These are phyloP conservation scores for Noctilio leporinus DNA, from an alignment of 2,113 vertebrate species.

Conservation along the genomic window DNA sequence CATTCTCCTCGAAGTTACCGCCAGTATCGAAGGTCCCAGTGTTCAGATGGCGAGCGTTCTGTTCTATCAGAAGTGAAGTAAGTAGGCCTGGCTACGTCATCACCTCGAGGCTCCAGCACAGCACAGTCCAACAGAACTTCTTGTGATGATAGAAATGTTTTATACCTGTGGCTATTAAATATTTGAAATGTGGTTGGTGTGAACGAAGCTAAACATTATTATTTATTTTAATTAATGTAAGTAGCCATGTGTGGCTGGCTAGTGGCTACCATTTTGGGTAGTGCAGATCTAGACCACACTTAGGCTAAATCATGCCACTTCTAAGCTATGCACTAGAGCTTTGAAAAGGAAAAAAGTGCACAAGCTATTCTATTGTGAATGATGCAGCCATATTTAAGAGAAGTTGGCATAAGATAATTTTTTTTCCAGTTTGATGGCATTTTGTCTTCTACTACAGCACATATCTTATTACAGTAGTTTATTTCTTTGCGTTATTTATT, in stretches of 20 bases:
- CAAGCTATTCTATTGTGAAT: not conserved
- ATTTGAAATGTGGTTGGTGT: not conserved
- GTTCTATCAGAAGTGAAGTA: constrained; percentile 92
- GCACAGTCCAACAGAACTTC: not conserved
- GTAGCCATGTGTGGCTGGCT: not conserved
- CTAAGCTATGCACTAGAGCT: not conserved
- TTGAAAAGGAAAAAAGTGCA: not conserved
- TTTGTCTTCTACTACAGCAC: not conserved
- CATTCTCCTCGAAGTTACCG: constrained; percentile 89
- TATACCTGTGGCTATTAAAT: not conserved
- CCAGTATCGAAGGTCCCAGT: constrained; percentile 87
- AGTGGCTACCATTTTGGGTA: not conserved
- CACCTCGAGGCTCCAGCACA: not conserved
- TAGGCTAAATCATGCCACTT: not conserved
- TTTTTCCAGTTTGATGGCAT: not conserved
- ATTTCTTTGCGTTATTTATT: not conserved
- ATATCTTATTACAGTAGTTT: not conserved
- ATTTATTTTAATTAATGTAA: not conserved
- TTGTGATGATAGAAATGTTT: not conserved
- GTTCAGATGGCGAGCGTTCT: constrained; percentile 90
- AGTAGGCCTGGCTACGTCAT: not conserved
- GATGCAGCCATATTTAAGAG: not conserved
- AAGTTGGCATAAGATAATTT: not conserved
- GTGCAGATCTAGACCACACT: not conserved
- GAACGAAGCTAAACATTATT: not conserved